Evolutionary conservation across 2,888 invertebrate genomes (phyloP), one percentile per base, ranked within the genome.

Genomic region (Nudaria mundana): DNA sequence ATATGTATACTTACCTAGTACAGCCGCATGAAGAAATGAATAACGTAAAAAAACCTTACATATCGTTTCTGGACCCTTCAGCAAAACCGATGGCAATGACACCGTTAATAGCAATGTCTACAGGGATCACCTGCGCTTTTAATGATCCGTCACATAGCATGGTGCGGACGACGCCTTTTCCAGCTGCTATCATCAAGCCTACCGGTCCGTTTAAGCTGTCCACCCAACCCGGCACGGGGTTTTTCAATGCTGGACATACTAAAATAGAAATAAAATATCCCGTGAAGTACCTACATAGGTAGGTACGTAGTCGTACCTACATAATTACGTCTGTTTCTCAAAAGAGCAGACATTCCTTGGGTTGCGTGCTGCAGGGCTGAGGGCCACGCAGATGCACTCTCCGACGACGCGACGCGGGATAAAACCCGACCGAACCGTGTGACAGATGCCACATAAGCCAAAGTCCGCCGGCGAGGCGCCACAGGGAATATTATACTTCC

Each of bases 131-230:
- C 74, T 96, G 94, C 0, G 94, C 94, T 14, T 88, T 84, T 49
- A 92, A 90, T 30, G 90, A 84, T 5, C 90, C 91, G 49, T 94
- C 92, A 51, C 94, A 94, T 49, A 95, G 90, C 94, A 97, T 94
- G 4, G 94, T 94, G 20, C 97, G 90, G 47, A 97, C 92, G 7
- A 97, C 94, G 2, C 97, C 97, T 74, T 97, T 97, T 1, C 94
- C 95, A 3, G 93, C 95, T 1, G 92, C 96, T 1, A 95, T 90
- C 81, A 97, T 89, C 1, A 96, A 82, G 0, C 97, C 97, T 35
- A 95, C 93, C 0, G 97, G 97, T 0, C 97, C 97, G 75, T 97
- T 97, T 23, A 96, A 89, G 74, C 92, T 97, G 76, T 97, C 97
- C 51, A 97, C 96, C 97, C 97, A 98, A 3, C 97, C 97, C 10